These are phyloP conservation scores for Ostrea edulis DNA, from an alignment of 1,140 invertebrate species.

Conservation along the genomic window DNA sequence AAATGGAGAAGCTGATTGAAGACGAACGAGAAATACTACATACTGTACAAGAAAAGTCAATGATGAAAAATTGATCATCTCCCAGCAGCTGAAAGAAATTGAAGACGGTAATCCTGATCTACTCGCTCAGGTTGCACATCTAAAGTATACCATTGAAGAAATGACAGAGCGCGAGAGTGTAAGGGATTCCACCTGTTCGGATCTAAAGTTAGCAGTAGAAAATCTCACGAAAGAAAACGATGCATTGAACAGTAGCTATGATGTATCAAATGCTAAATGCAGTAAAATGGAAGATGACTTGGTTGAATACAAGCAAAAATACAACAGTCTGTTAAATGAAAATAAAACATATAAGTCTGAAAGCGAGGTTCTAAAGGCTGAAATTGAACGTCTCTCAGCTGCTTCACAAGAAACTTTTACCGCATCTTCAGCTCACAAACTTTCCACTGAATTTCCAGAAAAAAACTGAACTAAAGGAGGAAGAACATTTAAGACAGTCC, in stretches of 20 bases:
- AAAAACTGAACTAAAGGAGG: background rate
- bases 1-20: background rate
- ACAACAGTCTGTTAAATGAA: background rate
- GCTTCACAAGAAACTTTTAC: background rate
- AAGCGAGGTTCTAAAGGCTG: constrained; percentile 39
- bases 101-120: background rate
- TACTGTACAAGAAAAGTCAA: background rate
- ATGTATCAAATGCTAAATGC: constrained; percentile 45
- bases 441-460: background rate
- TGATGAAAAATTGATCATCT: too few species aligned
- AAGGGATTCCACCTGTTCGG: background rate
- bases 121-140: background rate
- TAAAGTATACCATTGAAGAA: background rate
- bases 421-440: background rate
- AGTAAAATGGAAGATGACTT: constrained; percentile 36
- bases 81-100: background rate
- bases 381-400: constrained; percentile 31
- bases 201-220: background rate
- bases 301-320: constrained; percentile 43
- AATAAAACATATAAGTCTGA: constrained; percentile 45
- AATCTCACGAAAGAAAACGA: background rate
- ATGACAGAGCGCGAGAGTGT: background rate
- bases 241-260: constrained; percentile 47
- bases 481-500: constrained; percentile 33
- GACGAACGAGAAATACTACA: background rate